Percentiles rank a stretch among this genome's conserved stretches.
Conservation (phyloP, 1,140 invertebrate species). For the Drosophila pseudoananassae region DNA sequence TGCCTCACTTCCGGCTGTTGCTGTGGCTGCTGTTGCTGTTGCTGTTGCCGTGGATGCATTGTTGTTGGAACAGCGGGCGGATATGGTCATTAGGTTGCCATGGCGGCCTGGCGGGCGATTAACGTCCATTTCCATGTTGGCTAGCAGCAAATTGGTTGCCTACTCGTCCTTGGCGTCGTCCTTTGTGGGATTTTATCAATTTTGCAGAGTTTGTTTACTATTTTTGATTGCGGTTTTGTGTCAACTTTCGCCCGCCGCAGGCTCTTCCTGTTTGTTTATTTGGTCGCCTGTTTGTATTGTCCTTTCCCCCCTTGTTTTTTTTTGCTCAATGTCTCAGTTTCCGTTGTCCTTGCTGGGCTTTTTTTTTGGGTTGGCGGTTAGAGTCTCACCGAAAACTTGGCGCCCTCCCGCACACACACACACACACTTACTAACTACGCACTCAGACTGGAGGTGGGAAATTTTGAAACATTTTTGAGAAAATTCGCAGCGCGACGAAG, state of each 20-base stretch:
- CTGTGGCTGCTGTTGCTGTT: constrained; percentile 20
- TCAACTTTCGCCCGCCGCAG: constrained; percentile 35
- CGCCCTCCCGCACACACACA: constrained; percentile 54
- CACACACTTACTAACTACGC: constrained; percentile 9
- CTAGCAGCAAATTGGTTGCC: constrained; percentile 59
- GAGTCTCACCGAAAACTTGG: constrained; percentile 65
- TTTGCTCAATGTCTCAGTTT: constrained; percentile 39
- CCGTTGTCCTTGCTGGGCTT: constrained; percentile 27
- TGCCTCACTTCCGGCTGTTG: constrained; percentile 11
- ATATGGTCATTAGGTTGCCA: constrained; percentile 82
- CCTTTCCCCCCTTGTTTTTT: constrained; percentile 14
- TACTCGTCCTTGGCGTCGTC: constrained; percentile 53
- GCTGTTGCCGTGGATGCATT: constrained; percentile 37
- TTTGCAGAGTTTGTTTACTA: constrained; percentile 29
- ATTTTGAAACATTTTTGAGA: constrained; percentile 12
- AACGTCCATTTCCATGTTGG: constrained; percentile 75
- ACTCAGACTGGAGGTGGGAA: constrained; percentile 16
- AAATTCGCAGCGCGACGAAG: constrained; percentile 49
- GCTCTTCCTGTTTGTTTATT: constrained; percentile 13
- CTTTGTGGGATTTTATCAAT: constrained; percentile 28
- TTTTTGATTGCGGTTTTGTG: constrained; percentile 52
- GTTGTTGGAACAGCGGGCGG: constrained; percentile 74
- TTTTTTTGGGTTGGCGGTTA: constrained; percentile 41
- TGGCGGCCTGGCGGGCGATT: constrained; percentile 67
- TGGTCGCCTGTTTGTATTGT: constrained; percentile 18